Conservation (phyloP, 2,888 invertebrate genomes). For the Candidula unifasciata region DNA sequence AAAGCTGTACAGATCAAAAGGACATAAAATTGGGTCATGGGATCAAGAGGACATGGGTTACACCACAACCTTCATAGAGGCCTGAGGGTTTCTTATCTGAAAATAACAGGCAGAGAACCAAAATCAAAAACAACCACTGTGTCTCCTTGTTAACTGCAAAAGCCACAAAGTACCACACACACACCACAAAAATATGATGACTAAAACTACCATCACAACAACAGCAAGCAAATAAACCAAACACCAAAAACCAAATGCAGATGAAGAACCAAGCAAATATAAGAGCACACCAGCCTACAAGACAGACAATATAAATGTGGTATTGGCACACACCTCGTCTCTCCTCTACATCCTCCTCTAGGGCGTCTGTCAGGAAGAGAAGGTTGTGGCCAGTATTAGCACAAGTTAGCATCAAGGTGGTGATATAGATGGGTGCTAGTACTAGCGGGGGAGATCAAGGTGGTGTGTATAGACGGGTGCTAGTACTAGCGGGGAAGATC, state of each 20-base stretch:
- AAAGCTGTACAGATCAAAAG: too few species aligned
- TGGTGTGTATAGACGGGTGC: too few species aligned
- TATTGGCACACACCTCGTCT: conserved; percentile 38
- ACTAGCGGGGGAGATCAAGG: too few species aligned
- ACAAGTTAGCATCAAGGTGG: too few species aligned
- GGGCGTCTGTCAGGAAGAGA: conserved; percentile 34
- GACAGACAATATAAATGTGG: not conserved
- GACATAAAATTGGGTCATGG: too few species aligned
- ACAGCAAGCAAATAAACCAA: not conserved
- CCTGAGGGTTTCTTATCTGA: too few species aligned
- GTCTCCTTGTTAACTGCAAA: not conserved
- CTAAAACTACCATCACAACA: not conserved
- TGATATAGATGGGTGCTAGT: too few species aligned
- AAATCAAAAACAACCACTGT: not conserved
- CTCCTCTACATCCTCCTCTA: conserved; percentile 44
- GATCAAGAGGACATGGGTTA: too few species aligned
- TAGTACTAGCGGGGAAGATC: too few species aligned
- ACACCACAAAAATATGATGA: not conserved
- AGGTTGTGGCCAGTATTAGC: not conserved
- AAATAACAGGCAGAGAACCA: too few species aligned
- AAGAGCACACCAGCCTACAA: not conserved
- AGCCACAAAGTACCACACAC: not conserved
- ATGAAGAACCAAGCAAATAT: not conserved
- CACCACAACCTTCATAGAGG: too few species aligned
- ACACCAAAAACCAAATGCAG: conserved; percentile 3